These are phyloP conservation scores for Cerastoderma edule DNA, from an alignment of 2,888 invertebrate genomes.

Conservation along the genomic window DNA sequence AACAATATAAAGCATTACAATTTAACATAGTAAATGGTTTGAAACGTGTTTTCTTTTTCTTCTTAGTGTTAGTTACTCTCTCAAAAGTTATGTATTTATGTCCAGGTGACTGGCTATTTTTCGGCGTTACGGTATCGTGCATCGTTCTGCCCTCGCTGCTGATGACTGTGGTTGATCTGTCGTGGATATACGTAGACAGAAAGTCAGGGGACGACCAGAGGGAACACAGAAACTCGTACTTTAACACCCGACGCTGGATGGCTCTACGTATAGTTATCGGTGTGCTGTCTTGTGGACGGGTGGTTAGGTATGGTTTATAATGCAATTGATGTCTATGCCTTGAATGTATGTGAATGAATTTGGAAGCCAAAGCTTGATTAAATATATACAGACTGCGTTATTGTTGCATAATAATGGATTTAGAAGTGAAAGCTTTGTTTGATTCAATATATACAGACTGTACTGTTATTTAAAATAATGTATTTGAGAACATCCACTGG, in stretches of 20 bases:
- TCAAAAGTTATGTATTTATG: neutral
- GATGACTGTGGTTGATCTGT: conserved; percentile 39
- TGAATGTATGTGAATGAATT: neutral
- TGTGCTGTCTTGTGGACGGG: conserved; percentile 30
- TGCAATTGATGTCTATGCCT: neutral
- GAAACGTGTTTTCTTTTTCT: neutral
- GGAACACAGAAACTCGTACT: neutral
- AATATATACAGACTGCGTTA: neutral
- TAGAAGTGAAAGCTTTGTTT: neutral
- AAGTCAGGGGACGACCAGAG: neutral
- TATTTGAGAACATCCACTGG: too few relatives aligned
- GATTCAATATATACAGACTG: too few relatives aligned
- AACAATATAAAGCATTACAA: neutral
- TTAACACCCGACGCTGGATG: neutral
- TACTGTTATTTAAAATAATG: too few relatives aligned
- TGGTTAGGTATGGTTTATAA: conserved; percentile 33
- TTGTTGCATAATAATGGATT: neutral
- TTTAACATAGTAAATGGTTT: neutral
- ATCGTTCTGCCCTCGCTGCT: conserved; percentile 37
- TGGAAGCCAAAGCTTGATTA: neutral
- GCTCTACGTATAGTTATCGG: conserved; percentile 22
- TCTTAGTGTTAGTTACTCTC: neutral
- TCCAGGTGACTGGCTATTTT: conserved; percentile 32
- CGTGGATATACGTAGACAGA: conserved; percentile 42
- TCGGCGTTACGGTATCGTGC: conserved; percentile 34